Percentiles rank a stretch among this genome's conserved stretches.
These are phyloP conservation scores for Catonia carolina DNA, from an alignment of 2,888 invertebrate genomes.

Conservation along the genomic window DNA sequence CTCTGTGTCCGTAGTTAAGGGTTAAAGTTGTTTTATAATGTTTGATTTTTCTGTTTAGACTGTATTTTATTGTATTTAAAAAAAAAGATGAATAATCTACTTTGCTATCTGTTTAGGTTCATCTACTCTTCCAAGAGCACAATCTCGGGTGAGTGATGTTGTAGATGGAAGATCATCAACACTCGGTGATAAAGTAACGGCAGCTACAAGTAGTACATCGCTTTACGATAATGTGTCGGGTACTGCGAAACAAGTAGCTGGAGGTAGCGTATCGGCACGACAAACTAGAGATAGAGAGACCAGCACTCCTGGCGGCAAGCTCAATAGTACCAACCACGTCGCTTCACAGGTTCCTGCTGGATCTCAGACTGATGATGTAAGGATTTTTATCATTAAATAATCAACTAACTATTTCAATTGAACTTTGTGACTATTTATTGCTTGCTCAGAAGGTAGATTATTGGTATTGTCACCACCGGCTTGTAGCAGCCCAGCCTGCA, in stretches of 20 bases:
- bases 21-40: too few relatives aligned
- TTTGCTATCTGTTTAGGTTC: constrained; percentile 61
- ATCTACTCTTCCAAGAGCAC: constrained; percentile 75
- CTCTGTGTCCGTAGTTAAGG: too few relatives aligned
- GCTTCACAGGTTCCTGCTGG: constrained; percentile 32
- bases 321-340: constrained; percentile 31
- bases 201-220: constrained; percentile 81
- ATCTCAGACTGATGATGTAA: constrained; percentile 37
- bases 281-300: constrained; percentile 35
- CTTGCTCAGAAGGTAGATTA: too few relatives aligned
- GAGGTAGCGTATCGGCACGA: constrained; percentile 30
- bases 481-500: too few relatives aligned
- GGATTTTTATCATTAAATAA: background rate
- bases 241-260: constrained; percentile 37
- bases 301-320: constrained; percentile 35
- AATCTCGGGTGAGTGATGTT: constrained; percentile 58
- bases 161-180: constrained; percentile 30
- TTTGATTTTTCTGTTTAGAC: too few relatives aligned
- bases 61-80: too few relatives aligned
- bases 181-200: constrained; percentile 50
- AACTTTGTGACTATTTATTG: too few relatives aligned
- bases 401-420: too few relatives aligned
- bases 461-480: too few relatives aligned
- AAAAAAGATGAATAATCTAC: too few relatives aligned
- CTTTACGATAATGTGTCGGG: constrained; percentile 73